Conservation (phyloP, 2,888 invertebrate species). For the Hecatera dysodea region DNA sequence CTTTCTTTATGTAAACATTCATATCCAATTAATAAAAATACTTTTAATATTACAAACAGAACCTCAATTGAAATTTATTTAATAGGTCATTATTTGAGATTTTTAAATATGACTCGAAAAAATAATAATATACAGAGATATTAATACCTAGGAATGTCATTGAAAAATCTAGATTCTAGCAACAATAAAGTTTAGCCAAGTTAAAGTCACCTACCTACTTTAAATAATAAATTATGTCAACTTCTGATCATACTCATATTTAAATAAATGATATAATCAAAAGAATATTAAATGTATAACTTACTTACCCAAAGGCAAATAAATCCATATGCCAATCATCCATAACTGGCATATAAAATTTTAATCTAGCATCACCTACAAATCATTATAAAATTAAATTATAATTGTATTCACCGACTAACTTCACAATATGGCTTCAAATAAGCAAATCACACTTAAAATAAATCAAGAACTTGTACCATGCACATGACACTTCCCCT, state of each 20-base stretch:
- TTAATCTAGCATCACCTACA: neutral
- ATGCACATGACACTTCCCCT: constrained; percentile 23
- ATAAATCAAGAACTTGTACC: constrained; percentile 2
- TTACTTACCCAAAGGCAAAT: constrained; percentile 23
- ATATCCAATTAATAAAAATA: too few species aligned
- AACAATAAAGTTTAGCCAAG: too few species aligned
- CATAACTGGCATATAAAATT: neutral
- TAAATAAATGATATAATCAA: too few species aligned
- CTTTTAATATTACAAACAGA: too few species aligned
- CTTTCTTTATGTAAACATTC: too few species aligned
- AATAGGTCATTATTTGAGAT: too few species aligned
- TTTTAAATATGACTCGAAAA: too few species aligned
- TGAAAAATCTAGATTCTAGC: neutral
- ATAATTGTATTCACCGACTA: constrained; percentile 9
- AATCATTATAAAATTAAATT: neutral
- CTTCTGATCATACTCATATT: too few species aligned
- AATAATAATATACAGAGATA: neutral
- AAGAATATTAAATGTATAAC: neutral
- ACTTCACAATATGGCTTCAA: constrained; percentile 27
- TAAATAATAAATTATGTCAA: neutral
- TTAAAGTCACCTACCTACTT: neutral
- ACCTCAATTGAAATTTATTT: too few species aligned
- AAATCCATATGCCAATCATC: constrained; percentile 1
- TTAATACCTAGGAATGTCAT: neutral
- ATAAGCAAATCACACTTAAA: constrained; percentile 4